Base-by-base conservation (phyloP, 2,113 vertebrate species). In the Malurus melanocephalus region DNA sequence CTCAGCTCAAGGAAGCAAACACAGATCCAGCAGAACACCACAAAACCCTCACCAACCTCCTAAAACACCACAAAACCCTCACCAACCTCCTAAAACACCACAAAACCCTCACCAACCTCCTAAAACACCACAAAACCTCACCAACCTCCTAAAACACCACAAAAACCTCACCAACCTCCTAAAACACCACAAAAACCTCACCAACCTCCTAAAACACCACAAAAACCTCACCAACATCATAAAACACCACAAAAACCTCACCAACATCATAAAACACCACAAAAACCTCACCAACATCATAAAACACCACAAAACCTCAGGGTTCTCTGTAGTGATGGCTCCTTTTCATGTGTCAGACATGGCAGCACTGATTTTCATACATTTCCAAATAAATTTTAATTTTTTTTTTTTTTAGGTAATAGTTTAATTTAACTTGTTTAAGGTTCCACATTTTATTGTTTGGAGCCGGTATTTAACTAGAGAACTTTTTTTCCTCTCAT, bases 321-420 rank as follows among this genome's bases (percentile, higher is more conserved):
- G 7, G 16, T 1, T 7, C 18, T n/a, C 7, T 16, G n/a, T 0
- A 20, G 5, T 0, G 2, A 8, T 20, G 10, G 14, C 1, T 27
- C 45, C 35, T 82, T 18, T 2, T 30, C 18, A 28, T 0, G 5
- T 9, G 7, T 12, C 2, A 91, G 8, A 52, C 12, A 5, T 0
- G 0, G 40, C 23, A 78, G 18, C 6, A n/a, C 21, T 4, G 6
- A 10, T 22, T 55, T 16, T 3, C 12, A 67, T 7, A 0, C 16
- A 53, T n/a, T 68, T 30, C 23, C 38, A 60, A 40, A 13, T 17
- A 33, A 19, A 10, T 3, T 18, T 10, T 15, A n/a, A 8, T 35
- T 14, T 2, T 3, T 0, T 2, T 3, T 0, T 20, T 28, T 61
- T 40, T 8, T 6, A 8, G 7, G 5, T 20, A 60, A 32, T 2